phyloP scores from a whole-genome alignment of 2,797 vertebrate species.

The Sebastes minor region DNA sequence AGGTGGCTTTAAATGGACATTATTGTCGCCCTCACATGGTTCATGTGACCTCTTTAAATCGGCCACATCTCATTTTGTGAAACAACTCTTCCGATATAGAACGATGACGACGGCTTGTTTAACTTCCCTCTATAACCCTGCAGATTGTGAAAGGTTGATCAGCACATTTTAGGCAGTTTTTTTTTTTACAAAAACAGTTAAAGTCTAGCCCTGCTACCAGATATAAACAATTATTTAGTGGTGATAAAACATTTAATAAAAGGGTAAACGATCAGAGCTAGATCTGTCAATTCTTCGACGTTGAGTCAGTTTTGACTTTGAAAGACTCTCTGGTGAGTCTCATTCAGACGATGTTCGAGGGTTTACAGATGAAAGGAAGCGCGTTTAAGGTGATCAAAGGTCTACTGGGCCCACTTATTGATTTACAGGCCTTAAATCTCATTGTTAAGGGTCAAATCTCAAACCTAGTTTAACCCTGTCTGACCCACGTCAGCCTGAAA shows the following conservation, averaged over 20 bases:
- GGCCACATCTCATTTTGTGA: background rate
- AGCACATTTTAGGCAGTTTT: background rate
- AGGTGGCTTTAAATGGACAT: constrained; percentile 53
- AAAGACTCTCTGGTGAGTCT: background rate
- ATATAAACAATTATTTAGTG: background rate
- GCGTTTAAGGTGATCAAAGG: constrained; percentile 48
- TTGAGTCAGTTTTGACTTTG: background rate
- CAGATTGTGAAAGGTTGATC: background rate
- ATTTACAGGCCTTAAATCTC: constrained; percentile 55
- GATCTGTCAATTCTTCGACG: background rate
- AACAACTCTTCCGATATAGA: background rate
- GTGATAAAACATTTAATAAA: background rate
- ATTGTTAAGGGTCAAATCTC: background rate
- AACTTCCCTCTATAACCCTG: background rate
- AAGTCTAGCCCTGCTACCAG: background rate
- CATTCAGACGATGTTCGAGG: background rate
- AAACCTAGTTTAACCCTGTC: background rate
- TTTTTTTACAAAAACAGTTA: background rate
- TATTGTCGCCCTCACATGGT: background rate
- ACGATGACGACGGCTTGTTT: background rate
- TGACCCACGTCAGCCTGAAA: background rate
- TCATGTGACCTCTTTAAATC: background rate
- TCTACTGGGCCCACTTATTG: constrained; percentile 46
- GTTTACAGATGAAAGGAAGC: background rate
- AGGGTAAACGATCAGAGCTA: background rate